phyloP scores from a whole-genome alignment of 2,797 vertebrate genomes.

The Sebastes reedi region DNA sequence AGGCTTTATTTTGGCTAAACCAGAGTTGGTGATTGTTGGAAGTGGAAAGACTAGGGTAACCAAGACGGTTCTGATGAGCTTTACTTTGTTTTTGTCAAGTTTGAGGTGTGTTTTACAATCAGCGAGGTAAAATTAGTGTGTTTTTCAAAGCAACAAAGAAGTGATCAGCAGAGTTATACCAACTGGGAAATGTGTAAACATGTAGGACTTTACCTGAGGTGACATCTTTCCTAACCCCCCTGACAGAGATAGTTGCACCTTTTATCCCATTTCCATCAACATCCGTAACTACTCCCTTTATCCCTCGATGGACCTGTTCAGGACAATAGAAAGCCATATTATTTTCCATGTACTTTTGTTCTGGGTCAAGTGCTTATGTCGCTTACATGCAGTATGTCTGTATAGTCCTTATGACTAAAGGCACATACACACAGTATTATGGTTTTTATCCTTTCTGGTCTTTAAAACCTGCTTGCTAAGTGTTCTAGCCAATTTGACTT shows the following conservation, averaged over 20 bases:
- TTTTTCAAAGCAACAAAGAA: neutral
- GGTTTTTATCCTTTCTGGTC: neutral
- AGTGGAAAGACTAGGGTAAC: too few species aligned
- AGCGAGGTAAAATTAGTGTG: too few species aligned
- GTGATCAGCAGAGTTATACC: neutral
- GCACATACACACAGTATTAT: neutral
- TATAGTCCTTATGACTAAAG: neutral
- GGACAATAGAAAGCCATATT: neutral
- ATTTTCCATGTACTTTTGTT: neutral
- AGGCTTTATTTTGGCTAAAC: too few species aligned
- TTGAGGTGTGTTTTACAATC: too few species aligned
- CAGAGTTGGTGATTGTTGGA: too few species aligned
- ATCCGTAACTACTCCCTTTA: conserved; percentile 93
- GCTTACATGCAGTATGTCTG: neutral
- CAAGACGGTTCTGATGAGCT: too few species aligned
- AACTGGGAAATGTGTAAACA: neutral
- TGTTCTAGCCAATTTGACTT: neutral
- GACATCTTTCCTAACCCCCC: conserved; percentile 91
- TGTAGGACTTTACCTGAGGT: conserved; percentile 87
- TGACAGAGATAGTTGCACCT: conserved; percentile 89
- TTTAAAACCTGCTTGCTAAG: neutral
- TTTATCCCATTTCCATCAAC: conserved; percentile 89
- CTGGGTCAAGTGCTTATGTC: neutral
- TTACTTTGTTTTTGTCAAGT: too few species aligned
- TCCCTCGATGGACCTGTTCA: conserved; percentile 91